phyloP scores from a whole-genome alignment of 1,140 invertebrate species.

The Armadillidium nasatum region DNA sequence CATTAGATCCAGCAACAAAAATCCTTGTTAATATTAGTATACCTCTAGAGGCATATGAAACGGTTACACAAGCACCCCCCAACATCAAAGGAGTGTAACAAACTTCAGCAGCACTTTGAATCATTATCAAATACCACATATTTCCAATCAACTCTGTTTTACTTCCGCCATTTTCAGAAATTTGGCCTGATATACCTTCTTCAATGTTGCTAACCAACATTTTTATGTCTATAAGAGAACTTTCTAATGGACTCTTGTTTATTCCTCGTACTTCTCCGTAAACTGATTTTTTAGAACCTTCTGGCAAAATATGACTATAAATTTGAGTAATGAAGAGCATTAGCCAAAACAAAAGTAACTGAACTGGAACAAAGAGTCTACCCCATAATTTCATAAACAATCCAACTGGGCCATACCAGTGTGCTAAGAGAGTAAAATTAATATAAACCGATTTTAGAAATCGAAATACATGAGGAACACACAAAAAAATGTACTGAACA shows the following conservation, averaged over 20 bases:
- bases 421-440: slow-evolving; percentile 45
- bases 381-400: slow-evolving; percentile 50
- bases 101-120: slow-evolving; percentile 53
- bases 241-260: slow-evolving; percentile 22
- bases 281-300: slow-evolving; percentile 30
- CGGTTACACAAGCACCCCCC: slow-evolving; percentile 55
- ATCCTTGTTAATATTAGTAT: slow-evolving; percentile 53
- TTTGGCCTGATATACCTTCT: slow-evolving; percentile 7
- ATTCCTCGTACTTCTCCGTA: slow-evolving; percentile 23
- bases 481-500: slow-evolving; percentile 50
- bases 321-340: slow-evolving; percentile 51
- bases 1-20: slow-evolving; percentile 51
- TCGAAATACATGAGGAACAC: slow-evolving; percentile 51
- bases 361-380: slow-evolving; percentile 51
- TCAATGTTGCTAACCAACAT: neutral
- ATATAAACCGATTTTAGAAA: slow-evolving; percentile 49
- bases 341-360: slow-evolving; percentile 54
- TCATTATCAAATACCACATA: slow-evolving; percentile 51
- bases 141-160: slow-evolving; percentile 35
- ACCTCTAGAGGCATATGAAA: slow-evolving; percentile 55
- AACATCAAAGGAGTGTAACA: slow-evolving; percentile 56
- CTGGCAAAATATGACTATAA: slow-evolving; percentile 46
- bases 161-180: slow-evolving; percentile 18
- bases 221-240: slow-evolving; percentile 21
- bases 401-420: slow-evolving; percentile 50